Percentiles rank a stretch among this genome's conserved stretches.
Conservation (phyloP, 2,888 invertebrate species). For the Kryphioiulus occultus region DNA sequence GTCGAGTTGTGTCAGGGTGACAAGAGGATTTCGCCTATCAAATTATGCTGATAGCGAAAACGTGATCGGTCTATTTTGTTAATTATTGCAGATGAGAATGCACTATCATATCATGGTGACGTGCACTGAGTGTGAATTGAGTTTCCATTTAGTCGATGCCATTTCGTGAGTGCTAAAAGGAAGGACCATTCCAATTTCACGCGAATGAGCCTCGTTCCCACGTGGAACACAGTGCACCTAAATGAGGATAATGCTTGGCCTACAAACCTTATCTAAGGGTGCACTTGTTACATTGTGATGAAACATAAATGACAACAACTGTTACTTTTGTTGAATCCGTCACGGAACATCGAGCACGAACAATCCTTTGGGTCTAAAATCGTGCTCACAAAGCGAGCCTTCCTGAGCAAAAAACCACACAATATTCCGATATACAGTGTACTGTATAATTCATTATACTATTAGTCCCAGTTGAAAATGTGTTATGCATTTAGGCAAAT, state of each 20-base stretch:
- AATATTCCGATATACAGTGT: not conserved
- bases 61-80: not conserved
- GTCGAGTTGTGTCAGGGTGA: not conserved
- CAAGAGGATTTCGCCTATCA: not conserved
- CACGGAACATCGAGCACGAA: not conserved
- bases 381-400: not conserved
- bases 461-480: too few relatives aligned
- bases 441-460: too few relatives aligned
- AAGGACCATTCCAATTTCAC: too few relatives aligned
- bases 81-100: not conserved
- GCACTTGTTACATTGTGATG: not conserved
- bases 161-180: too few relatives aligned
- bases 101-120: not conserved
- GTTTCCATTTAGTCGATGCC: too few relatives aligned
- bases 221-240: not conserved
- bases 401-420: not conserved
- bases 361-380: not conserved
- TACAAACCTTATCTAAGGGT: not conserved
- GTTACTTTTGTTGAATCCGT: constrained; percentile 13
- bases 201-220: too few relatives aligned
- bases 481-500: too few relatives aligned
- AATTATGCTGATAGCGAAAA: not conserved
- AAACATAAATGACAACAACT: not conserved
- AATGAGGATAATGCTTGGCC: not conserved
- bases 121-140: too few relatives aligned